These are phyloP conservation scores for Listronotus oregonensis DNA, from an alignment of 1,140 invertebrate species.

Conservation along the genomic window DNA sequence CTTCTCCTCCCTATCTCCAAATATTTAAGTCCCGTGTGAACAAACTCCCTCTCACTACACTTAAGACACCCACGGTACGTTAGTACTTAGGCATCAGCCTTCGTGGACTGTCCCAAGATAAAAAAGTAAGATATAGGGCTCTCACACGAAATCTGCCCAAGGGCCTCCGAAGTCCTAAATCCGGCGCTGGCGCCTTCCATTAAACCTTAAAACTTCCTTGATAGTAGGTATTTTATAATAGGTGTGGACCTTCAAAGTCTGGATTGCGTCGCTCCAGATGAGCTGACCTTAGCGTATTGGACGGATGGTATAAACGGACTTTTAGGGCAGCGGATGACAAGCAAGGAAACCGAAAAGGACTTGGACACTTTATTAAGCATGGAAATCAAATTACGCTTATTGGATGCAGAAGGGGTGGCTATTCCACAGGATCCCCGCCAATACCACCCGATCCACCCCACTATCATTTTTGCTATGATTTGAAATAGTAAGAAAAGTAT, in stretches of 20 bases:
- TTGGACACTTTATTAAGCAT: constrained; percentile 90
- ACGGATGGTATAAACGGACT: constrained; percentile 94
- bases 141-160: no score
- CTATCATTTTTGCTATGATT: constrained; percentile 81
- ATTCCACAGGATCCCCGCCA: constrained; percentile 91
- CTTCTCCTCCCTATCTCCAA: no score
- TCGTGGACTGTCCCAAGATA: no score
- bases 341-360: constrained; percentile 87
- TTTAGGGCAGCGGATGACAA: constrained; percentile 86
- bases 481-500: constrained; percentile 53
- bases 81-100: no score
- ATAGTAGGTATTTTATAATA: neutral
- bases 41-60: no score
- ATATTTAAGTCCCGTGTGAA: no score
- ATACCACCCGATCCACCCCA: constrained; percentile 88
- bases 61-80: no score
- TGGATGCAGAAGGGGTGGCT: constrained; percentile 93
- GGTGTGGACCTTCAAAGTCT: constrained; percentile 68
- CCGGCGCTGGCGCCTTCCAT: no score
- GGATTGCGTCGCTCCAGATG: constrained; percentile 92
- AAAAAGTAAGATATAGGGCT: no score
- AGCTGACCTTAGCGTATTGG: constrained; percentile 91
- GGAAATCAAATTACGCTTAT: constrained; percentile 92
- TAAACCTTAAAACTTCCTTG: no score
- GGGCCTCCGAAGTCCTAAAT: no score